Conservation (phyloP, 2,113 vertebrate species). For the Campylomormyrus tamandua region DNA sequence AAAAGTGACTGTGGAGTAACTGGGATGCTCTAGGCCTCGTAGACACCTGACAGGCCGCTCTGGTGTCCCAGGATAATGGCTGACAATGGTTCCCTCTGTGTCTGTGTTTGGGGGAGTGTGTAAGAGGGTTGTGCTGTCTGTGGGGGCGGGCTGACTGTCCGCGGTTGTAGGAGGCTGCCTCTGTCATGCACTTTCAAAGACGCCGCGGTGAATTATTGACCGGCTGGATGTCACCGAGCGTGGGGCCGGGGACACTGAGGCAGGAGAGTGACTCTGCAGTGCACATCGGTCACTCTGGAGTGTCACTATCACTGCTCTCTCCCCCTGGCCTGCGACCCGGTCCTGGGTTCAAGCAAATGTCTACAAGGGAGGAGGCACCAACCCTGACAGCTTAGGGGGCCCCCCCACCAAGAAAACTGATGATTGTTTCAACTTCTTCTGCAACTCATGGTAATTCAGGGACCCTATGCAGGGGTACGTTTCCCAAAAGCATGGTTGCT, state of each 20-base stretch:
- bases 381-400: neutral
- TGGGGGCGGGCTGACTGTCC: neutral
- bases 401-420: neutral
- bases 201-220: neutral
- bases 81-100: neutral
- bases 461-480: too few species aligned
- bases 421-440: neutral
- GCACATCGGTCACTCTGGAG: neutral
- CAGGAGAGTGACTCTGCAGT: neutral
- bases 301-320: neutral
- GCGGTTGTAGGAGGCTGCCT: too few species aligned
- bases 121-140: too few species aligned
- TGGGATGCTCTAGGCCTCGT: neutral
- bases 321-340: neutral
- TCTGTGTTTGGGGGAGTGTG: neutral
- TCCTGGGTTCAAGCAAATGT: neutral
- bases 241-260: neutral
- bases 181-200: constrained; percentile 5
- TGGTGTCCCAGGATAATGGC: neutral
- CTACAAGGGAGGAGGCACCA: too few species aligned
- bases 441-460: neutral
- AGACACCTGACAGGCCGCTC: neutral
- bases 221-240: neutral
- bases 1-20: neutral
- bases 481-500: too few species aligned